Base-by-base conservation (phyloP, 2,797 vertebrate species). In the Rhinichthys osculus region DNA sequence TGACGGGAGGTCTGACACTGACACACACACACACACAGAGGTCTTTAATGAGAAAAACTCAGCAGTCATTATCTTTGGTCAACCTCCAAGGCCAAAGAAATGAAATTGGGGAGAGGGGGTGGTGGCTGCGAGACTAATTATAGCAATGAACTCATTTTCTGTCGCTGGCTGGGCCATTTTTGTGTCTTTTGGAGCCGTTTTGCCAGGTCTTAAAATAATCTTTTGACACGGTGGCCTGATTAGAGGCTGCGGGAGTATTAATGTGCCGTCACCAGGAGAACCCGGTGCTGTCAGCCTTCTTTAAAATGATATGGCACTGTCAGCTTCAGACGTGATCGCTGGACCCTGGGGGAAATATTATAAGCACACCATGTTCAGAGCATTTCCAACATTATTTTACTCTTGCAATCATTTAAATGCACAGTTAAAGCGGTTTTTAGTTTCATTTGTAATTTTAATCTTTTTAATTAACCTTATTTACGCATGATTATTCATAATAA, bases 191-290 rank as follows among this genome's bases (percentile, higher is more conserved):
- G 90, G 88, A 90, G 90, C 21, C 11, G n/a, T 91, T 93, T 88
- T 89, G 83, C 88, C 91, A 90, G 90, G 87, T 93, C 93, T 93
- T 93, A 94, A 94, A 95, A 95, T 94, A 94, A 94, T 92, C 92
- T 91, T 90, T 82, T 92, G 93, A 94, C 93, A 93, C 83, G 89
- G 92, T 90, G 91, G 91, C 92, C 93, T 94, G 92, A 95, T 94
- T 94, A 93, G 90, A 92, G 90, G 83, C 87, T 85, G 44, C 16
- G 81, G 69, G 64, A 40, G 92, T 92, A 91, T 91, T 93, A 94
- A 93, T 92, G 89, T 13, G 42, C 85, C 88, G 89, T 92, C 89
- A 91, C 27, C 80, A 87, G 84, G 90, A 87, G 88, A 81, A 84
- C 47, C 78, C 81, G 10, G 64, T 87, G 89, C 89, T 84, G 86